Percentiles rank a stretch among this genome's conserved stretches.
Conservation (phyloP, 1,140 invertebrate species). For the Schlechtendalia chinensis region DNA sequence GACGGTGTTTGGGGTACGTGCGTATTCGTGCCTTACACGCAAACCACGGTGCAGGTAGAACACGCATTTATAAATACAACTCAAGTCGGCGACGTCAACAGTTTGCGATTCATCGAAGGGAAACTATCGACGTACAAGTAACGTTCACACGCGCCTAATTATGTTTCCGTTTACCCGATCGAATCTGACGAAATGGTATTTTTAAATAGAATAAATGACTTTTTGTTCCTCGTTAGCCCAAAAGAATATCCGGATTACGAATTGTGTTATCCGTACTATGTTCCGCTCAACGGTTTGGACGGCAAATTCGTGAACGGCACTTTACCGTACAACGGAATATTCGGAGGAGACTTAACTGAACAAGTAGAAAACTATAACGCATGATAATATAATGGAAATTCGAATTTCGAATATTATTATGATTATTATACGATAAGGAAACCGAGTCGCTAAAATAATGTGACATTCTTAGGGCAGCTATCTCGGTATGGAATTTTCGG, state of each 20-base stretch:
- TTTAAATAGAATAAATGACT: neutral
- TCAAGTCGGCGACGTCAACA: conserved; percentile 81
- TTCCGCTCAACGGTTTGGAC: conserved; percentile 92
- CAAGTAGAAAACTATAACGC: conserved; percentile 61
- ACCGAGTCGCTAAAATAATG: too few species aligned
- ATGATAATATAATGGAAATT: neutral
- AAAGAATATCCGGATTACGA: conserved; percentile 55
- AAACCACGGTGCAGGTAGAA: conserved; percentile 57
- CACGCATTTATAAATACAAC: conserved; percentile 78
- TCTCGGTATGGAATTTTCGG: conserved; percentile 91
- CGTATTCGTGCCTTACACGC: conserved; percentile 70
- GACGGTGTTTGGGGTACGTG: conserved; percentile 57
- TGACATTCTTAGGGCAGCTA: conserved; percentile 60
- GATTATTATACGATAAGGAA: too few species aligned
- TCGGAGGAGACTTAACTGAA: conserved; percentile 74
- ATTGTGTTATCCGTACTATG: conserved; percentile 84
- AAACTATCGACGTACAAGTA: conserved; percentile 60
- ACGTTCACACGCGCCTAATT: too few species aligned
- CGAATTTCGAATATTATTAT: too few species aligned
- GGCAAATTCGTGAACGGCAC: conserved; percentile 94
- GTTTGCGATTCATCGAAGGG: conserved; percentile 78
- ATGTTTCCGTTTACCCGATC: too few species aligned
- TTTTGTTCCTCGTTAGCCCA: neutral
- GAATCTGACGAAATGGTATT: neutral
- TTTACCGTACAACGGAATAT: conserved; percentile 61